Base-by-base conservation (phyloP, 1,140 invertebrate genomes). In the Euwallacea similis region DNA sequence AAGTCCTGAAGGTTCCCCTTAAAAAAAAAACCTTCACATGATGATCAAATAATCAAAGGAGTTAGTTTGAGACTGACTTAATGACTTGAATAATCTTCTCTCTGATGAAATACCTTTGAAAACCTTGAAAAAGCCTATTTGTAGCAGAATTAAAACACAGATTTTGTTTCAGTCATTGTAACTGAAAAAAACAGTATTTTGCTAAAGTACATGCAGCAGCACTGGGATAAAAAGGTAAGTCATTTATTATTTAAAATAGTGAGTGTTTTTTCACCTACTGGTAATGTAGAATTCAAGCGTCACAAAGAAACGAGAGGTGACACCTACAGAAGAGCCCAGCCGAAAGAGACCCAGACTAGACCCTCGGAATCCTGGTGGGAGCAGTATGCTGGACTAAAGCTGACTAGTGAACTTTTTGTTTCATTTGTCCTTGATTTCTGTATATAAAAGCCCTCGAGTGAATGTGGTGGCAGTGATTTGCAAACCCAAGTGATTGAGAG, bases 161-260 rank as follows among this genome's bases (percentile, higher is more conserved):
- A 33, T 33, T 50, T 47, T 64, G 77, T 88, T 91, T 73, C 84
- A 93, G 91, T 96, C 77, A 97, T 97, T 81, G 95, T 96, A 33
- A 96, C 94, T 80, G 95, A 97, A 82, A 96, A 96, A 84, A 93
- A 94, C 56, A 96, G 95, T 79, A 96, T 98, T 75, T 84, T 98
- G 65, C 82, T 98, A 77, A 89, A 94, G 84, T 98, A 95, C 82
- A 86, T 98, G 68, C 94, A 96, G 77, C 93, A 96, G 78, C 93
- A 95, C 83, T 96, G 93, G 93, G 93, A 96, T 78, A 96, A 94
- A 86, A 96, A 96, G 87, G 88, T 89, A 86, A 73, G 44, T 33
- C 43, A 55, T 55, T 33, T n/a, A n/a, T 42, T 71, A 42, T 13
- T 61, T 60, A 53, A 58, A 56, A 54, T 10, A 2, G n/a, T 68